phyloP scores from a whole-genome alignment of 2,113 vertebrate species.

The Marmota monax region DNA sequence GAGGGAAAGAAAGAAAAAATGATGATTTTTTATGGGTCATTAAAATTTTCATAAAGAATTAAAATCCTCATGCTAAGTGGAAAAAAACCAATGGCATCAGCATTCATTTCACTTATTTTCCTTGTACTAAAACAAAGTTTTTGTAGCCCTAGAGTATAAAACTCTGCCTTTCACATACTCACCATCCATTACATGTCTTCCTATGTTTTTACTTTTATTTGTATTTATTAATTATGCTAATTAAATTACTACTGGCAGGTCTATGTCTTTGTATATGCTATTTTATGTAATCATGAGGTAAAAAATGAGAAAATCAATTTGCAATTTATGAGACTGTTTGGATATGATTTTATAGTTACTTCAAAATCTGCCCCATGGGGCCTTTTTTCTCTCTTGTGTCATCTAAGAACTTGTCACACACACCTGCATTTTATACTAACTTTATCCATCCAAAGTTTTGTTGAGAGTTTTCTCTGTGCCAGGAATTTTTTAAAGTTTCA shows the following conservation, averaged over 20 bases:
- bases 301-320: neutral
- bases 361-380: neutral
- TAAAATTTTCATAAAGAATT: neutral
- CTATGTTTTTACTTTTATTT: neutral
- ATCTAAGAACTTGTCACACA: neutral
- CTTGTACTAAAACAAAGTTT: neutral
- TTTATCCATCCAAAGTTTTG: neutral
- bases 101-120: neutral
- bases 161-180: neutral
- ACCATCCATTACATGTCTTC: neutral
- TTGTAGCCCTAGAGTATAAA: neutral
- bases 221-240: conserved; percentile 34
- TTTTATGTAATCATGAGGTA: neutral
- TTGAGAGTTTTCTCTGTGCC: neutral
- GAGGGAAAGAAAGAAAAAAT: neutral
- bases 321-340: neutral
- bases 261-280: neutral
- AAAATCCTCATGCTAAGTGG: neutral
- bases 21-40: neutral
- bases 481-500: neutral
- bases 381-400: neutral
- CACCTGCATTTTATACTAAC: neutral
- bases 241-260: neutral
- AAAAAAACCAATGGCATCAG: neutral
- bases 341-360: neutral